A percentile compares a stretch with the other conserved stretches of the same genome.
Evolutionary conservation across 2,888 invertebrate genomes (phyloP).

Genomic region (Orchestes rusci): DNA sequence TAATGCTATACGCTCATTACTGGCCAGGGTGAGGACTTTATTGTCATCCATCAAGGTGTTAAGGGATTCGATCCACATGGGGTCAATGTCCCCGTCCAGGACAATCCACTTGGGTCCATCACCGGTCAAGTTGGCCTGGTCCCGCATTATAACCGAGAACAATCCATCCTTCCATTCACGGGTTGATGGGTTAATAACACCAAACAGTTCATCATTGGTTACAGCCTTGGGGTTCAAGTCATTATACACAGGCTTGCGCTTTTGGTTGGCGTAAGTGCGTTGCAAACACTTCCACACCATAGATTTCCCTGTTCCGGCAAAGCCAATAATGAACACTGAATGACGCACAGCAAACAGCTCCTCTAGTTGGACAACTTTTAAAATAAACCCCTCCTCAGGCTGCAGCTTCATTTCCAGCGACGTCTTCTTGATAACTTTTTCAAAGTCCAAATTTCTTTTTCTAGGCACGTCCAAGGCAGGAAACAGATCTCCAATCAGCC

Average conservation of each 20-base stretch:
- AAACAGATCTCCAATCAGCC: conserved; percentile 86
- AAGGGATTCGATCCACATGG: conserved; percentile 97
- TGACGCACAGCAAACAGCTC: conserved; percentile 90
- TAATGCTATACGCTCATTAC: conserved; percentile 89
- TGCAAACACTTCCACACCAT: conserved; percentile 89
- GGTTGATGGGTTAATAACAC: conserved; percentile 87
- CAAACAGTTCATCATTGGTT: conserved; percentile 91
- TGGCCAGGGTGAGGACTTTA: conserved; percentile 87
- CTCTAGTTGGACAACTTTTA: conserved; percentile 84
- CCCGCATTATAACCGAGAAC: conserved; percentile 88
- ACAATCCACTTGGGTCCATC: conserved; percentile 92
- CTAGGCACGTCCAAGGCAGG: conserved; percentile 88
- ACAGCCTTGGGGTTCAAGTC: conserved; percentile 96
- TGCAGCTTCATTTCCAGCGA: conserved; percentile 78
- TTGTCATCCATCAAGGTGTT: conserved; percentile 98
- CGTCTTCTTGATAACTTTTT: conserved; percentile 68
- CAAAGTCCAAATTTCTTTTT: conserved; percentile 78
- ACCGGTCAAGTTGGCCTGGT: conserved; percentile 82
- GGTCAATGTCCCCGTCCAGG: conserved; percentile 92
- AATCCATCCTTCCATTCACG: conserved; percentile 58
- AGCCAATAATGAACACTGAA: conserved; percentile 67
- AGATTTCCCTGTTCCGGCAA: conserved; percentile 86
- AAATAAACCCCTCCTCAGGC: conserved; percentile 82
- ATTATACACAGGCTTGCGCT: conserved; percentile 73
- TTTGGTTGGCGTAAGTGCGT: conserved; percentile 74